Conservation (phyloP, 92 coral and sea anemone genomes). For the Epizoanthus ramosus region DNA sequence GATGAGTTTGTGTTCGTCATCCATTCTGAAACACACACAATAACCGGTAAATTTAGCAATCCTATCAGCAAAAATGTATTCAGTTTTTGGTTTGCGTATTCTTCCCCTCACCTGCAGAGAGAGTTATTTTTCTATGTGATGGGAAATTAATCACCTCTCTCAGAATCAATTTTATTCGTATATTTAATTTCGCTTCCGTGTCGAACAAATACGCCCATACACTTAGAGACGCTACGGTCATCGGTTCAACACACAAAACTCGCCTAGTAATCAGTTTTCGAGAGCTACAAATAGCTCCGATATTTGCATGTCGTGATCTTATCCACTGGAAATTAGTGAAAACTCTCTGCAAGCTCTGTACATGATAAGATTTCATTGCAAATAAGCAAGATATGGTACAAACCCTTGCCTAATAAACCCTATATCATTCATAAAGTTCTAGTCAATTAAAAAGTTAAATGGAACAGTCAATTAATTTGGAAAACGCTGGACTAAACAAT, state of each 20-base stretch:
- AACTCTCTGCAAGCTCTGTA: background rate
- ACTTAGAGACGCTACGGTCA: background rate
- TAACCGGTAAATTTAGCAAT: background rate
- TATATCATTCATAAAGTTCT: background rate
- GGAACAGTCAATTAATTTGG: constrained; percentile 25
- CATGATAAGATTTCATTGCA: background rate
- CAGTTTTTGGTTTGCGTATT: background rate
- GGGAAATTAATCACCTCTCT: constrained; percentile 32
- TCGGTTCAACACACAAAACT: background rate
- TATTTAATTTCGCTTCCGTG: constrained; percentile 26
- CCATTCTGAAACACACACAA: constrained; percentile 78
- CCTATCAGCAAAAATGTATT: background rate
- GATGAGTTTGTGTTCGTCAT: constrained; percentile 95
- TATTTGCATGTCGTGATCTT: background rate
- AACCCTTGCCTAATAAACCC: background rate
- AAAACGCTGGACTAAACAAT: constrained; percentile 15
- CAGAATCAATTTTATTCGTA: constrained; percentile 18
- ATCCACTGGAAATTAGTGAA: background rate
- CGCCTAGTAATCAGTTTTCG: background rate
- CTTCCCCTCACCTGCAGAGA: constrained; percentile 22
- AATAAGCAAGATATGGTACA: background rate
- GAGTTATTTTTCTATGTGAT: background rate
- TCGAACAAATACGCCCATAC: constrained; percentile 26
- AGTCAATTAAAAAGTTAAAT: constrained; percentile 6
- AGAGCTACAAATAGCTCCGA: background rate